phyloP scores from a whole-genome alignment of 2,888 invertebrate species.

The Nudaria mundana region DNA sequence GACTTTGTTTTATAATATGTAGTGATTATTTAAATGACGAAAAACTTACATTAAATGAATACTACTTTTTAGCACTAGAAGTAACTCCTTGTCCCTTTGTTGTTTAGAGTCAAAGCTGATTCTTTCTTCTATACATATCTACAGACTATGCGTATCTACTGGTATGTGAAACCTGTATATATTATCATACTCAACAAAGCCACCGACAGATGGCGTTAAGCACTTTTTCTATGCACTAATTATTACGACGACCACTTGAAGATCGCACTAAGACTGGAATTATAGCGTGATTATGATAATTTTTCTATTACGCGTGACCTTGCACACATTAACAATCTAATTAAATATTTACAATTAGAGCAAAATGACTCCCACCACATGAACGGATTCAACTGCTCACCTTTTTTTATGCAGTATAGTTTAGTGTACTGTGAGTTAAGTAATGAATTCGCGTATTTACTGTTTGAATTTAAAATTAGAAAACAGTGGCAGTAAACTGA shows the following conservation, averaged over 20 bases:
- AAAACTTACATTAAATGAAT: no score
- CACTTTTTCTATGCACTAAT: slow-evolving; percentile 1
- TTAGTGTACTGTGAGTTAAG: neutral
- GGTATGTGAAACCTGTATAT: no score
- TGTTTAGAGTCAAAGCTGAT: no score
- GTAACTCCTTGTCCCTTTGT: no score
- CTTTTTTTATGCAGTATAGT: neutral
- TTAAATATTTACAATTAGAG: slow-evolving; percentile 20
- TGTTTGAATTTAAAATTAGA: neutral
- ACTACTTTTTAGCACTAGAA: no score
- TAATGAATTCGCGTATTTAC: neutral
- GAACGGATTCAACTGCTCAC: neutral
- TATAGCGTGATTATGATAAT: slow-evolving; percentile 11
- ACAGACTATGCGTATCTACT: no score
- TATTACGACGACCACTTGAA: neutral
- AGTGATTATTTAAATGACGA: no score
- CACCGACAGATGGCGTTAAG: neutral
- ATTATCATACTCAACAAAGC: no score
- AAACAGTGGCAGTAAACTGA: neutral
- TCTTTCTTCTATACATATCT: no score
- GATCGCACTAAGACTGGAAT: slow-evolving; percentile 2
- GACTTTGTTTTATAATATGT: no score
- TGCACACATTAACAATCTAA: slow-evolving; percentile 27
- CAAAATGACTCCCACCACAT: slow-evolving; percentile 2
- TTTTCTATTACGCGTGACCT: slow-evolving; percentile 19